Evolutionary conservation across 2,113 vertebrate species (phyloP), one percentile per base, ranked within the genome.

Genomic region (Archocentrus centrarchus): DNA sequence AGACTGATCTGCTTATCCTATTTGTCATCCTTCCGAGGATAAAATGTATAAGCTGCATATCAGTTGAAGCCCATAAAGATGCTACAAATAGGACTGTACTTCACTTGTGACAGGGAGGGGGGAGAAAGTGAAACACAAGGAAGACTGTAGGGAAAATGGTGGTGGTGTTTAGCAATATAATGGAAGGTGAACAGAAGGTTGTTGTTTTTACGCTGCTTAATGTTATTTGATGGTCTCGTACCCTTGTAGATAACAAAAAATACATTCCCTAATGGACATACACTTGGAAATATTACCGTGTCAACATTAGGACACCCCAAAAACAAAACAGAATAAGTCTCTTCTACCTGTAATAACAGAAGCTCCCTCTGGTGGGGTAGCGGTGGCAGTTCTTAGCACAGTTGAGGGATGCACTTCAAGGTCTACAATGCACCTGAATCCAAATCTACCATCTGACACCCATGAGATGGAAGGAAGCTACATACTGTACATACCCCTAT

Each of bases 351-450:
- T 53, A 44, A 60, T 77, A 44, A 79, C 75, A 53, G 61, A 53
- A 85, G 83, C 89, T 85, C 87, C 87, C 86, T 89, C 91, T 91
- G 82, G 64, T 91, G 88, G 91, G 88, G n/a, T 11, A 68, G 27
- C 70, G 15, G 73, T 37, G 50, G 77, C 32, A 79, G 63, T 61
- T 62, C 27, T 76, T 27, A 41, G 14, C 32, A 60, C 24, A 27
- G 27, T 27, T 27, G 27, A 27, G 27, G 27, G 27, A 27, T 27
- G 27, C 27, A 27, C 27, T 27, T 27, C 27, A 84, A 61, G 39
- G n/a, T 55, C 81, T 58, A 9, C 18, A n/a, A 18, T 64, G n/a
- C 14, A 61, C 77, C 55, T 80, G 66, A 66, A 81, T 82, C n/a
- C 47, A 66, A 47, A 91, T 75, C 35, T 30, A 44, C 17, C 22